Conservation (phyloP, 92 coral and sea anemone genomes). For the Galaxea fascicularis region DNA sequence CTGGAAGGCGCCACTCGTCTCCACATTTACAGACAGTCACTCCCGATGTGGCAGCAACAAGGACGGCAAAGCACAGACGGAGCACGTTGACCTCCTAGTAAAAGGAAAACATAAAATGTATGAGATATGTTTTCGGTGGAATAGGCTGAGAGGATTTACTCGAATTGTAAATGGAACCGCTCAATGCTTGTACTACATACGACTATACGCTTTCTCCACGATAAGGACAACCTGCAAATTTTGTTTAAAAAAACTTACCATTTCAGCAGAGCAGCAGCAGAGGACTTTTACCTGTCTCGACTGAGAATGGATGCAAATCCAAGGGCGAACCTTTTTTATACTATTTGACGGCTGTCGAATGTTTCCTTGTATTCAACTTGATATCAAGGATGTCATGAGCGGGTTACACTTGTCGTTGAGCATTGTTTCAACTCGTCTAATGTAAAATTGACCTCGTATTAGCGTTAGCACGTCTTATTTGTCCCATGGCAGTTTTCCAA, state of each 20-base stretch:
- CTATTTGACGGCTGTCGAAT: neutral
- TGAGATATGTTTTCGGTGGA: neutral
- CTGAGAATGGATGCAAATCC: neutral
- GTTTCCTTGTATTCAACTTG: no score
- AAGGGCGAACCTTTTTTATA: neutral
- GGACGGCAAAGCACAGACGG: neutral
- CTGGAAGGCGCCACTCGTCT: neutral
- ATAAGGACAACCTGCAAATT: neutral
- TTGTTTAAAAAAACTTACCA: no score
- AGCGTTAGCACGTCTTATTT: no score
- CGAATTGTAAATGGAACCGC: no score
- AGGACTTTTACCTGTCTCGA: constrained; percentile 37
- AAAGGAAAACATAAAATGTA: neutral
- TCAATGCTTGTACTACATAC: no score
- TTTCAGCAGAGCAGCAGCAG: no score
- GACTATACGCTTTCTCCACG: neutral
- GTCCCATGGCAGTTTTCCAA: no score
- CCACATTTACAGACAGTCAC: neutral
- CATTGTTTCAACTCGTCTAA: no score
- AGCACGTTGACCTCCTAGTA: neutral
- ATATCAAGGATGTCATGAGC: no score
- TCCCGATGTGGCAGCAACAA: neutral
- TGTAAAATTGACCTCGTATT: no score
- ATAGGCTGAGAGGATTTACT: neutral
- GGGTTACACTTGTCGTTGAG: no score